Conservation (phyloP, 2,888 invertebrate species). For the Adineta ricciae region DNA sequence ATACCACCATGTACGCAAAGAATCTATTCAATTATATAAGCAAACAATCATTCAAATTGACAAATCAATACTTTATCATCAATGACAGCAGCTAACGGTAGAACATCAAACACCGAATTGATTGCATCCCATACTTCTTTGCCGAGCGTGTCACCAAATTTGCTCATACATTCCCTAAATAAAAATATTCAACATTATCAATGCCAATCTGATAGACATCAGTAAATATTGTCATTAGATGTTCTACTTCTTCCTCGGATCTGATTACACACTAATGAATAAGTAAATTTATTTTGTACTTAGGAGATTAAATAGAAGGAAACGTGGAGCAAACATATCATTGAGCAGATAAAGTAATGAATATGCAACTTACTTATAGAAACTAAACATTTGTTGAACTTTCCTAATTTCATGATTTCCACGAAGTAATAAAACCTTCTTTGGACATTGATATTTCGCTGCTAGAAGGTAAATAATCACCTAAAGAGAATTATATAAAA, state of each 20-base stretch:
- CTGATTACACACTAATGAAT: neutral
- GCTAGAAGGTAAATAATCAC: slow-evolving; percentile 60
- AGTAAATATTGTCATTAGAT: too few relatives aligned
- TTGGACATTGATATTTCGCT: slow-evolving; percentile 61
- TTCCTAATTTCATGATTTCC: slow-evolving; percentile 69
- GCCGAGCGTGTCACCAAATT: slow-evolving; percentile 62
- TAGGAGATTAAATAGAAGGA: neutral
- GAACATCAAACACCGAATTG: slow-evolving; percentile 62
- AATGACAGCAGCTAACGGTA: slow-evolving; percentile 64
- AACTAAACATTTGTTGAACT: slow-evolving; percentile 65
- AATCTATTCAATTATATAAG: neutral
- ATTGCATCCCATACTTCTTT: slow-evolving; percentile 61
- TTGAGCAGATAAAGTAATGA: too few relatives aligned
- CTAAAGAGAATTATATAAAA: too few relatives aligned
- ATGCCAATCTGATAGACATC: too few relatives aligned
- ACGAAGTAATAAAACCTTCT: slow-evolving; percentile 59
- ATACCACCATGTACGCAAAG: slow-evolving; percentile 67
- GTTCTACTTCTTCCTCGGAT: too few relatives aligned
- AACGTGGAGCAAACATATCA: neutral
- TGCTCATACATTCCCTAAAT: slow-evolving; percentile 59
- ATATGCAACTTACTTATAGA: slow-evolving; percentile 53
- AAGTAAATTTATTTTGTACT: neutral
- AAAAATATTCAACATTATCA: too few relatives aligned
- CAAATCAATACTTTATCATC: slow-evolving; percentile 68
- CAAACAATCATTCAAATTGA: neutral